Evolutionary conservation across 2,113 vertebrate species (phyloP), one percentile per base, ranked within the genome.

Genomic region (Toxotes jaculatrix): DNA sequence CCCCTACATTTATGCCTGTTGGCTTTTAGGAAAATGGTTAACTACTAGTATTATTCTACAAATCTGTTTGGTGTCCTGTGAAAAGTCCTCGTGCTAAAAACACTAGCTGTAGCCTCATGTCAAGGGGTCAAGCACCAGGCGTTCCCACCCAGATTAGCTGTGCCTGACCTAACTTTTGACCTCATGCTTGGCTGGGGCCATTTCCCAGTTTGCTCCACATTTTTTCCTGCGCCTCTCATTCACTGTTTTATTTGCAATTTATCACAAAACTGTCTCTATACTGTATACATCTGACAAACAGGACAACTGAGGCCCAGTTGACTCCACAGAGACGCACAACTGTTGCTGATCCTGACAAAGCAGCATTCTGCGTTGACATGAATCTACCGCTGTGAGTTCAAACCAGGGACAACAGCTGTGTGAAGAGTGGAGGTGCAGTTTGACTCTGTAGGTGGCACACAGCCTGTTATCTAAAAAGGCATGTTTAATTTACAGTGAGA

Each of bases 401-500:
- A 87, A 73, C 66, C 38, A 3, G 67, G 89, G 88, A 72, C 77
- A 86, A 64, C 38, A 61, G 75, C 62, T 0, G 67, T 27, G 65
- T 23, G 79, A 68, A 43, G 80, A 53, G 51, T 1, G 61, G 76
- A 83, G 86, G 61, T 53, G 56, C 53, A 23, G 83, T 53, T 75
- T 14, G 69, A 62, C 86, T 77, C 80, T 10, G 89, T 79, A 57
- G 90, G 85, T 72, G 86, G 76, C 68, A 59, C 76, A 12, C 72
- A 87, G 86, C 57, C 81, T 69, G 85, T 86, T 83, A 83, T 90
- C 87, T 84, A 76, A 83, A 90, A 84, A 89, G 82, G 31, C 66
- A 72, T 89, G 83, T 85, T 92, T 92, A 90, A 91, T 91, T 89
- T 90, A 90, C 74, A 66, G 77, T 6, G 21, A 79, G 84, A 92